These are phyloP conservation scores for Rhopilema esculentum DNA, from an alignment of 30 jellyfish, hydroid and myxozoan species.

Conservation along the genomic window DNA sequence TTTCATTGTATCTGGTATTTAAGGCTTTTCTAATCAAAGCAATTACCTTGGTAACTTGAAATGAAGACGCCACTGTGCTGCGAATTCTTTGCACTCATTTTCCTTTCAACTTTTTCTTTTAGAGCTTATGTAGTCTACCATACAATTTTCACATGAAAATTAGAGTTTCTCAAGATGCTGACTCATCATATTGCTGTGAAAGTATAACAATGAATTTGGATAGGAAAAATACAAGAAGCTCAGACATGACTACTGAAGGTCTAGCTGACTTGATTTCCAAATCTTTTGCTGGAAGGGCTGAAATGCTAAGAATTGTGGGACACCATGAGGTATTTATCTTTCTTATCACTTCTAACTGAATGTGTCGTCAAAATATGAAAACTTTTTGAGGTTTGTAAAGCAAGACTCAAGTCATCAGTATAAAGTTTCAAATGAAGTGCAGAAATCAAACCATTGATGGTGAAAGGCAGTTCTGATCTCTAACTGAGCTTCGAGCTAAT, in stretches of 20 bases:
- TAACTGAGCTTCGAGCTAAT: too few relatives aligned
- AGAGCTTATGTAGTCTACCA: conserved; percentile 69
- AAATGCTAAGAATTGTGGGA: conserved; percentile 57
- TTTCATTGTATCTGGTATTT: too few relatives aligned
- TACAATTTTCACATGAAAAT: conserved; percentile 44
- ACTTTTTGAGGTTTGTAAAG: background rate
- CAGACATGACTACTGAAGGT: background rate
- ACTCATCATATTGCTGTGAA: background rate
- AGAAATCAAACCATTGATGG: too few relatives aligned
- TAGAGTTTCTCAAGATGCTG: conserved; percentile 31
- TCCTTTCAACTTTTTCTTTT: too few relatives aligned
- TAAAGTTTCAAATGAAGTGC: too few relatives aligned
- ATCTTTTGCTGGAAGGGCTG: conserved; percentile 72
- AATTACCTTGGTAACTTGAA: too few relatives aligned
- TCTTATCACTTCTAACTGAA: background rate
- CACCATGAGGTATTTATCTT: conserved; percentile 55
- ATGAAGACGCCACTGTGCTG: too few relatives aligned
- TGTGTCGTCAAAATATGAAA: too few relatives aligned
- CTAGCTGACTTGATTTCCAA: conserved; percentile 24
- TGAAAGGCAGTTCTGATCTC: too few relatives aligned
- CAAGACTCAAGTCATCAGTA: too few relatives aligned
- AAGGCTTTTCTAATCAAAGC: too few relatives aligned
- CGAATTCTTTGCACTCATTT: too few relatives aligned
- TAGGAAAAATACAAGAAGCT: conserved; percentile 21
- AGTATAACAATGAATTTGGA: conserved; percentile 33